A percentile compares a stretch with the other conserved stretches of the same genome.
phyloP scores from a whole-genome alignment of 2,113 vertebrate genomes.

The Erythrolamprus reginae region DNA sequence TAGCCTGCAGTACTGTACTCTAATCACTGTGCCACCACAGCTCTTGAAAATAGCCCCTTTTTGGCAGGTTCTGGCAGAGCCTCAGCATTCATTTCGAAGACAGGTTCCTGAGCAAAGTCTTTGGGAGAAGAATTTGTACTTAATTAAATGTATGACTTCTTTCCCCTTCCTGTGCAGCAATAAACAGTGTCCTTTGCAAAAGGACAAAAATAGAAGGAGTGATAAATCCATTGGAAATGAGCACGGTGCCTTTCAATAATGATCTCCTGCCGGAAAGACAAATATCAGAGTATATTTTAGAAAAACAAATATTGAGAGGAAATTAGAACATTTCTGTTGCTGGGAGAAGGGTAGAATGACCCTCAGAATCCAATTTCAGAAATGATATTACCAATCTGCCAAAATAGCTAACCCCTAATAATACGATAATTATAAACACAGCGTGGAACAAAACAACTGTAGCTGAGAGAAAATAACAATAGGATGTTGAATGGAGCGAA shows the following conservation, averaged over 20 bases:
- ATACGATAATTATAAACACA: background rate
- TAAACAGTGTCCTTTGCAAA: conserved; percentile 22
- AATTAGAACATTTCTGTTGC: background rate
- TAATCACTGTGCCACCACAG: no score
- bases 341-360: conserved; percentile 4
- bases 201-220: conserved; percentile 14
- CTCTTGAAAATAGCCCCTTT: background rate
- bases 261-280: conserved; percentile 15
- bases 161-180: conserved; percentile 25
- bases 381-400: background rate
- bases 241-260: background rate
- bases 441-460: background rate
- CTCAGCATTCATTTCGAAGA: background rate
- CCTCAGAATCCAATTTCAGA: background rate
- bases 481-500: background rate
- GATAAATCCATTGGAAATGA: conserved; percentile 19
- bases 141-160: conserved; percentile 34
- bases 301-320: conserved; percentile 30
- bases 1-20: no score
- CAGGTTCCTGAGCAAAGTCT: background rate
- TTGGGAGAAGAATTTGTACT: conserved; percentile 22
- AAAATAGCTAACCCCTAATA: background rate
- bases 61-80: background rate
- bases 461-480: background rate
- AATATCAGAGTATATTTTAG: conserved; percentile 19